phyloP scores from a whole-genome alignment of 2,888 invertebrate species.

The Sesamia inferens region DNA sequence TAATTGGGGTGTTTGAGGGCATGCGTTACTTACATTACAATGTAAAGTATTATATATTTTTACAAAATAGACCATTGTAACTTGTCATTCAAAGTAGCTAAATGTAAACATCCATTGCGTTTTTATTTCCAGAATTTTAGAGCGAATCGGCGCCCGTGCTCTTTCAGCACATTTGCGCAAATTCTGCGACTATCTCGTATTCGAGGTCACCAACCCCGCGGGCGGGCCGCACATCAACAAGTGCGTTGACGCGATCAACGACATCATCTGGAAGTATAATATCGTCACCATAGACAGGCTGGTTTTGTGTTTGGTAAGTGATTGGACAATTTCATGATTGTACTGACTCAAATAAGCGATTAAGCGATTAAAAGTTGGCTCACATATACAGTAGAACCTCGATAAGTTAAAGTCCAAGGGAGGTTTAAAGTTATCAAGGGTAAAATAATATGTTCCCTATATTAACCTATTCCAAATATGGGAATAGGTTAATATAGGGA shows the following conservation, averaged over 20 bases:
- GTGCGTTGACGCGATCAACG: conserved; percentile 98
- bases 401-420: no score
- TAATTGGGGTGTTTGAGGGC: no score
- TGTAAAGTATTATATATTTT: no score
- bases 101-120: neutral
- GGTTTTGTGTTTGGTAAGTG: conserved; percentile 95
- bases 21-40: no score
- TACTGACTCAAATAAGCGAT: neutral
- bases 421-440: no score
- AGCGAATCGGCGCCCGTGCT: conserved; percentile 97
- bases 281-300: conserved; percentile 98
- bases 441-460: no score
- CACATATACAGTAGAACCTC: no score
- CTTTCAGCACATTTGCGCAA: conserved; percentile 97
- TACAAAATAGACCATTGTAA: neutral
- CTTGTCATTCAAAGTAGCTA: no score
- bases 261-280: conserved; percentile 99
- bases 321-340: neutral
- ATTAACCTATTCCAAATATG: no score
- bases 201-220: conserved; percentile 97
- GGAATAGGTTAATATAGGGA: no score
- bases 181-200: conserved; percentile 98
- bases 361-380: neutral
- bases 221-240: conserved; percentile 97
- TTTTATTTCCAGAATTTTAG: conserved; percentile 93